These are phyloP conservation scores for Cheilosia soror DNA, from an alignment of 2,888 invertebrate genomes.

Conservation along the genomic window DNA sequence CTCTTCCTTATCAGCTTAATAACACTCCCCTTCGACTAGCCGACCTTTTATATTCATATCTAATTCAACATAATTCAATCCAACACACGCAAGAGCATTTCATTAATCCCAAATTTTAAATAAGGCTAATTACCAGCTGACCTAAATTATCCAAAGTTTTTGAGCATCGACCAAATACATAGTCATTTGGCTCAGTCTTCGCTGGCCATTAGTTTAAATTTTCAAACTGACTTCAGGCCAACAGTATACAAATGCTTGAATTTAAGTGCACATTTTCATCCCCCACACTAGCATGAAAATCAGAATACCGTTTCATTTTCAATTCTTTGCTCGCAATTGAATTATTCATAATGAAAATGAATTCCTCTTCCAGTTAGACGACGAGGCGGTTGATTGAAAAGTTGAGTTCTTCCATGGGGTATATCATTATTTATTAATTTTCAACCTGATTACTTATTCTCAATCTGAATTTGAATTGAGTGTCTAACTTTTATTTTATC, in stretches of 20 bases:
- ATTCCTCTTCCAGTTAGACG: not conserved
- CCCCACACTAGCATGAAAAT: not conserved
- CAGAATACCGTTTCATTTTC: not conserved
- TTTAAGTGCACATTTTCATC: not conserved
- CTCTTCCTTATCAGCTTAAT: too few relatives aligned
- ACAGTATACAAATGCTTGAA: not conserved
- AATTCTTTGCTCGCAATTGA: constrained; percentile 8
- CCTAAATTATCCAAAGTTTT: not conserved
- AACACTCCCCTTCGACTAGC: too few relatives aligned
- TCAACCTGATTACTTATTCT: constrained; percentile 13
- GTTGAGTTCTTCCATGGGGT: not conserved
- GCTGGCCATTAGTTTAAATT: constrained; percentile 20
- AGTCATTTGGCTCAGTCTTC: not conserved
- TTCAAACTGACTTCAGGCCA: constrained; percentile 17
- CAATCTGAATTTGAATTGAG: constrained; percentile 5
- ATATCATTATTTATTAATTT: constrained; percentile 14
- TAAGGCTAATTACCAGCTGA: constrained; percentile 27
- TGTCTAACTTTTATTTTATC: constrained; percentile 5
- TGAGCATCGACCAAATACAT: constrained; percentile 9
- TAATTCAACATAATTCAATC: too few relatives aligned
- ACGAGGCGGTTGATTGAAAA: constrained; percentile 25
- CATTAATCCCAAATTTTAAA: constrained; percentile 1
- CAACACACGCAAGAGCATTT: too few relatives aligned
- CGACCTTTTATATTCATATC: too few relatives aligned
- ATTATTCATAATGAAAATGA: constrained; percentile 36